phyloP scores from a whole-genome alignment of 2,797 vertebrate genomes.

The Parotocinclus haroldoi region DNA sequence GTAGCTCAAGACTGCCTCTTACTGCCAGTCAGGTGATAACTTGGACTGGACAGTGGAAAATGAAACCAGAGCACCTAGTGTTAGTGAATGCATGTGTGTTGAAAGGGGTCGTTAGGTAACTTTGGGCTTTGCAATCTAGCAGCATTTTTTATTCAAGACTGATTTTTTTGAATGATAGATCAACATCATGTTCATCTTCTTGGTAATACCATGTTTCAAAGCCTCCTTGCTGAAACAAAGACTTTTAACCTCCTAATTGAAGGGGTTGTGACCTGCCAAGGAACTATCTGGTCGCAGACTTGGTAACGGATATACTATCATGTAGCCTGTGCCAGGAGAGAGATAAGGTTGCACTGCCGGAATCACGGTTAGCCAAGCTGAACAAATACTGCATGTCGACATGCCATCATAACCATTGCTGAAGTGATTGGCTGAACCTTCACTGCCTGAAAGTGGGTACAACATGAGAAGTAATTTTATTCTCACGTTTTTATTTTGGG shows the following conservation, averaged over 20 bases:
- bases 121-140: neutral
- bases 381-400: slow-evolving; percentile 16
- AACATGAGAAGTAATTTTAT: neutral
- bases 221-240: slow-evolving; percentile 1
- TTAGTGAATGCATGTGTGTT: slow-evolving; percentile 21
- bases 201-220: neutral
- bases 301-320: slow-evolving; percentile 22
- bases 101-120: neutral
- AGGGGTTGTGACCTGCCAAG: slow-evolving; percentile 12
- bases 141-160: neutral
- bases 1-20: neutral
- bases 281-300: slow-evolving; percentile 23
- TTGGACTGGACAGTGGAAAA: slow-evolving; percentile 60
- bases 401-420: slow-evolving; percentile 12
- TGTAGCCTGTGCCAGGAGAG: slow-evolving; percentile 21
- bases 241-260: neutral
- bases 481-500: neutral
- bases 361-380: slow-evolving; percentile 36
- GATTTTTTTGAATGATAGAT: neutral
- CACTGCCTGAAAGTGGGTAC: slow-evolving; percentile 1
- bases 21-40: slow-evolving; percentile 48
- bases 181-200: neutral
- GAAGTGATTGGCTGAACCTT: slow-evolving; percentile 3
- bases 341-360: slow-evolving; percentile 25
- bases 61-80: slow-evolving; percentile 61